A percentile compares a stretch with the other conserved stretches of the same genome.
phyloP scores from a whole-genome alignment of 2,888 invertebrate species.

The Lepidochitona cinerea region DNA sequence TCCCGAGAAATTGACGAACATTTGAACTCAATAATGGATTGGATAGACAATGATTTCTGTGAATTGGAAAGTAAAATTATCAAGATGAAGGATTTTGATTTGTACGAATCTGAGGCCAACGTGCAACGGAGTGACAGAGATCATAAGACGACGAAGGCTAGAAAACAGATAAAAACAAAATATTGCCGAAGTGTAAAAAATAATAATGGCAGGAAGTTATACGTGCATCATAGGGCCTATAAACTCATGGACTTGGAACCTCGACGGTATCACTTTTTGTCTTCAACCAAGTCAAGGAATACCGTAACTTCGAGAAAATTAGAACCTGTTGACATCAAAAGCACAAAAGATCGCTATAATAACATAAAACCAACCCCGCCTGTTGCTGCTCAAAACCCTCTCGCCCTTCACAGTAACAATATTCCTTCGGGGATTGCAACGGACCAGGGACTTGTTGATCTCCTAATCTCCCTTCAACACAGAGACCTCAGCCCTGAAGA shows the following conservation, averaged over 20 bases:
- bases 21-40: neutral
- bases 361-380: neutral
- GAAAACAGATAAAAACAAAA: constrained; percentile 58
- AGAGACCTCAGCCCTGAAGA: constrained; percentile 69
- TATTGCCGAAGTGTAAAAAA: constrained; percentile 49
- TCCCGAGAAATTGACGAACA: constrained; percentile 27
- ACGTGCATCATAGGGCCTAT: constrained; percentile 52
- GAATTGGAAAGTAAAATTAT: constrained; percentile 20
- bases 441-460: constrained; percentile 36
- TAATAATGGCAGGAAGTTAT: constrained; percentile 49
- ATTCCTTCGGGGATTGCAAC: constrained; percentile 35
- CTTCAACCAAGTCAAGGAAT: neutral
- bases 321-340: neutral
- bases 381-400: constrained; percentile 6
- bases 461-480: constrained; percentile 61
- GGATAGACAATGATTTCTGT: constrained; percentile 14
- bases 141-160: constrained; percentile 48
- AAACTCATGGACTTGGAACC: constrained; percentile 45
- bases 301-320: neutral
- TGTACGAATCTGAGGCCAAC: constrained; percentile 5
- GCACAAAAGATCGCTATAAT: neutral
- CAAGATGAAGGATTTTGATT: neutral
- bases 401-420: constrained; percentile 46
- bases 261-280: constrained; percentile 11
- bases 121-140: constrained; percentile 40